phyloP scores from a whole-genome alignment of 2,797 vertebrate genomes.

The Catamblyrhynchus diadema region DNA sequence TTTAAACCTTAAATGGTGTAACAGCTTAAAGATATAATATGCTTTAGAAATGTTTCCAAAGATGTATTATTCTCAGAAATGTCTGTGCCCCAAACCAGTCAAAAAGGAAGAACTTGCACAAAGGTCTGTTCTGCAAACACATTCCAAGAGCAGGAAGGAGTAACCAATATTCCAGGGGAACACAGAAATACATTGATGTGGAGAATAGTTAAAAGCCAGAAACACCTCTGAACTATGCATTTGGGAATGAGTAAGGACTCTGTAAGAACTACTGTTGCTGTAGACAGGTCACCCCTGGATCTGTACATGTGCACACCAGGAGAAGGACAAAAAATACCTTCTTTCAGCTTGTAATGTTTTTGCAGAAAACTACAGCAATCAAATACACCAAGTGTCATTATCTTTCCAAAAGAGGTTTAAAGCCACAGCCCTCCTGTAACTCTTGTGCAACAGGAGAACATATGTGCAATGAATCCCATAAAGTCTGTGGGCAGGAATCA shows the following conservation, averaged over 20 bases:
- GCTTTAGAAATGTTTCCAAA: background rate
- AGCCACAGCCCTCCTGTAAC: background rate
- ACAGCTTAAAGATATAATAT: background rate
- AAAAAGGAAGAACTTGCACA: background rate
- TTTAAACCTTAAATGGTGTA: background rate
- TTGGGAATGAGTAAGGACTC: background rate
- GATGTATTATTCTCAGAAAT: background rate
- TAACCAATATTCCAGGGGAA: background rate
- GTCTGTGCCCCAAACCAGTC: background rate
- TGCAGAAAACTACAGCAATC: background rate
- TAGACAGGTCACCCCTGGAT: background rate
- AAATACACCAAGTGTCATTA: background rate
- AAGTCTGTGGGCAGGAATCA: background rate
- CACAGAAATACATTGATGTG: background rate
- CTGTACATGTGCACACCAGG: background rate
- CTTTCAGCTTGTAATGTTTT: background rate
- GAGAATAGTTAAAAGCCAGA: background rate
- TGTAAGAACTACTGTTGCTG: background rate
- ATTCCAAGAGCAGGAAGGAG: background rate
- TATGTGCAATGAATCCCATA: background rate
- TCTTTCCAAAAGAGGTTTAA: background rate
- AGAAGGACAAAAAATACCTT: background rate
- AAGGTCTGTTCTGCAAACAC: background rate
- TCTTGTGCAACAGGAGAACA: background rate
- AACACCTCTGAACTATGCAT: background rate